Conservation (phyloP, 2,797 vertebrate species). For the Notolabrus celidotus region DNA sequence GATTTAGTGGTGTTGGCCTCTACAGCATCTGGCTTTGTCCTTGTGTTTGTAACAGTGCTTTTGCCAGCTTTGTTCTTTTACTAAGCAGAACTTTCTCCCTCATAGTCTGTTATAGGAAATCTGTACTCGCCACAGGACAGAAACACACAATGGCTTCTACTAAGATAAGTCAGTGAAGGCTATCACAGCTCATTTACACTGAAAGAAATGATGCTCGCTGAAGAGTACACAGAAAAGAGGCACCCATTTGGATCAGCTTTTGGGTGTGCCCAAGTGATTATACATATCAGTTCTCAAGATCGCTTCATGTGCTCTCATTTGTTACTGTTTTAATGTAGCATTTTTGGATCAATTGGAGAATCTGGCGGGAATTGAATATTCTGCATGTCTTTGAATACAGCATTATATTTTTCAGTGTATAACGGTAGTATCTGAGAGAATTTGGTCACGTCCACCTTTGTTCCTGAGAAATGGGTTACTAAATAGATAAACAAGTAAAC, state of each 20-base stretch:
- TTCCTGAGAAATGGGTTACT: slow-evolving; percentile 88
- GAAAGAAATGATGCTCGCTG: slow-evolving; percentile 45
- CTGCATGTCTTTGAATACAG: slow-evolving; percentile 30
- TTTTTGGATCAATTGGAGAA: slow-evolving; percentile 35
- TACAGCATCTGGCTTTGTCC: slow-evolving; percentile 56
- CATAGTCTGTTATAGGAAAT: slow-evolving; percentile 64
- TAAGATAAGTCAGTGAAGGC: slow-evolving; percentile 64
- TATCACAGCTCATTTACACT: slow-evolving; percentile 71
- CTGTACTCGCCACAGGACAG: slow-evolving; percentile 56
- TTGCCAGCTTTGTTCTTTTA: slow-evolving; percentile 50
- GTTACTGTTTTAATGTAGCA: slow-evolving; percentile 13
- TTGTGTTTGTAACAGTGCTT: slow-evolving; percentile 57
- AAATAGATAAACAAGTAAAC: slow-evolving; percentile 75
- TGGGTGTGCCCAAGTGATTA: slow-evolving; percentile 14
- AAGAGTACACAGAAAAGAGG: slow-evolving; percentile 43
- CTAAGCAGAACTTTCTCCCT: slow-evolving; percentile 65
- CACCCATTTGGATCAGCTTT: slow-evolving; percentile 60
- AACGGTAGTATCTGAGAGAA: slow-evolving; percentile 68
- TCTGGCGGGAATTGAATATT: slow-evolving; percentile 17
- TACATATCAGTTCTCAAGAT: slow-evolving; percentile 8
- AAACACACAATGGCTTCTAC: slow-evolving; percentile 69
- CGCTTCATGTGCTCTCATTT: slow-evolving; percentile 41
- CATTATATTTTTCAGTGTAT: slow-evolving; percentile 60
- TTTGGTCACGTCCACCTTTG: slow-evolving; percentile 87
- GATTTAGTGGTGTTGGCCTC: slow-evolving; percentile 72